Conservation (phyloP, 2,888 invertebrate species). For the Tenthredo scrophulariae region DNA sequence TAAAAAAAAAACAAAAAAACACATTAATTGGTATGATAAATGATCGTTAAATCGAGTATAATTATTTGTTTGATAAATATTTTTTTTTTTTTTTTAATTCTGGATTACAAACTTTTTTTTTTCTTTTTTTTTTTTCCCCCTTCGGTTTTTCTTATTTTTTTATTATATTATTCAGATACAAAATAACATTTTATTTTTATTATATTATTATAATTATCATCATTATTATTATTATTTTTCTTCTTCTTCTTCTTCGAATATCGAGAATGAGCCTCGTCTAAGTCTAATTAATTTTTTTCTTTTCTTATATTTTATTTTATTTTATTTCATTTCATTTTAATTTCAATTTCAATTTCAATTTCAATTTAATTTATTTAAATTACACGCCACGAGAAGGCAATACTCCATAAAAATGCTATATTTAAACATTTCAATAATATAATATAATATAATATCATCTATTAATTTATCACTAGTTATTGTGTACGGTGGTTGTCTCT, state of each 20-base stretch:
- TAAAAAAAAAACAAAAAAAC: constrained; percentile 46
- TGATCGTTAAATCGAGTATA: background rate
- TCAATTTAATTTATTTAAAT: constrained; percentile 42
- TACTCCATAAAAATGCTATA: constrained; percentile 70
- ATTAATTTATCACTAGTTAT: constrained; percentile 70
- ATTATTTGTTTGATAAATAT: constrained; percentile 41
- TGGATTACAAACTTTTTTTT: constrained; percentile 40
- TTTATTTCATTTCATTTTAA: constrained; percentile 26
- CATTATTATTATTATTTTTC: constrained; percentile 57
- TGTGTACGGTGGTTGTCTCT: constrained; percentile 64
- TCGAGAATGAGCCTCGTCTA: constrained; percentile 37
- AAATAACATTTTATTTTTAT: constrained; percentile 67
- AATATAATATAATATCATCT: constrained; percentile 60
- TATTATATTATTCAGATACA: constrained; percentile 57
- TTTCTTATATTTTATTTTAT: constrained; percentile 57
- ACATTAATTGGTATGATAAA: constrained; percentile 52
- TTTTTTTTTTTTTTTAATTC: background rate
- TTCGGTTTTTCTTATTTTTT: background rate
- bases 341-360: background rate
- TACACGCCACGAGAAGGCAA: constrained; percentile 60
- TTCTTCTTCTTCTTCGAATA: constrained; percentile 49
- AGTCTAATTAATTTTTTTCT: background rate
- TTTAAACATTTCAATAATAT: constrained; percentile 66
- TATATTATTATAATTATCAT: constrained; percentile 56
- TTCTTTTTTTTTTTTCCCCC: background rate